Percentiles rank a stretch among this genome's conserved stretches.
Conservation (phyloP, 2,888 invertebrate species). For the Lasiommata megera region DNA sequence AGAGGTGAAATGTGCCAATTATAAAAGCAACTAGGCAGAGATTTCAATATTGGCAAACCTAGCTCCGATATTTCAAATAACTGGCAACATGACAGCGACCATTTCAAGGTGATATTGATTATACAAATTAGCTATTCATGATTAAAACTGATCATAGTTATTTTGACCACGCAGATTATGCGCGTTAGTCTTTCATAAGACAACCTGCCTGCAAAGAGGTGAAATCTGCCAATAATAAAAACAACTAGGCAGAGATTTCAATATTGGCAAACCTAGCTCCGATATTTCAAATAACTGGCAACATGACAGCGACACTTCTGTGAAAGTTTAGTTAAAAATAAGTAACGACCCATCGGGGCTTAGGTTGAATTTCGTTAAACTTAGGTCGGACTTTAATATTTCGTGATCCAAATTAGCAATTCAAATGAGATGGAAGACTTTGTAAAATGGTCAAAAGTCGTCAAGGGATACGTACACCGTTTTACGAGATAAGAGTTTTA, state of each 20-base stretch:
- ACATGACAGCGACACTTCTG: neutral
- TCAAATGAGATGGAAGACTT: constrained; percentile 12
- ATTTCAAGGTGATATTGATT: no score
- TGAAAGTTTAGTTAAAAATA: constrained; percentile 12
- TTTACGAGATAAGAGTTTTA: no score
- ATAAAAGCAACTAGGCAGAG: neutral
- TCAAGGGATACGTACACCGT: neutral
- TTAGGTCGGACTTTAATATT: constrained; percentile 5
- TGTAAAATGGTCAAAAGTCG: neutral
- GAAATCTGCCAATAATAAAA: neutral
- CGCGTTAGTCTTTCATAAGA: no score
- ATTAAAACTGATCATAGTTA: no score
- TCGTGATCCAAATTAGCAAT: constrained; percentile 5
- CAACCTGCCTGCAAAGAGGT: neutral
- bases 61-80: neutral
- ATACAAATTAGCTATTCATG: no score
- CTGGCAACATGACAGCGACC: neutral
- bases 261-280: neutral
- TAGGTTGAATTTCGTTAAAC: constrained; percentile 14
- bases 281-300: neutral
- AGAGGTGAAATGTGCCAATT: neutral
- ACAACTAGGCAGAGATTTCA: neutral
- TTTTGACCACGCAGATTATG: no score
- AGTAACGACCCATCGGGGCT: constrained; percentile 5
- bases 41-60: neutral